phyloP scores from a whole-genome alignment of 2,888 invertebrate species.

The Ochropleura leucogaster region DNA sequence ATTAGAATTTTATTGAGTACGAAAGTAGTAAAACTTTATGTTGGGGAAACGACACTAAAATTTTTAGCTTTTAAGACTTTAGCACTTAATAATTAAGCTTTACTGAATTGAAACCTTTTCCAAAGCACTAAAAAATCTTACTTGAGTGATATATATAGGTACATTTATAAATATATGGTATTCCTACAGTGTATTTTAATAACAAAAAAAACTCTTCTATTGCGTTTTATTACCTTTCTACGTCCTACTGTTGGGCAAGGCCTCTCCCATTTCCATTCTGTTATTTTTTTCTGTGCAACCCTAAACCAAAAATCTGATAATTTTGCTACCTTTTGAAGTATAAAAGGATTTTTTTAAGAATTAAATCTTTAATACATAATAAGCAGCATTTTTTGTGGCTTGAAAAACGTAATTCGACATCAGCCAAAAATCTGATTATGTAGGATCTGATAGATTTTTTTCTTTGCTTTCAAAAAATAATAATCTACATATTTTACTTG shows the following conservation, averaged over 20 bases:
- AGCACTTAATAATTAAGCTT: constrained; percentile 17
- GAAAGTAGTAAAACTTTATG: constrained; percentile 40
- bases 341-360: background rate
- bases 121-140: background rate
- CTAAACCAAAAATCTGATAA: no score
- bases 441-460: background rate
- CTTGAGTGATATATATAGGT: no score
- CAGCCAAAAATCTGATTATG: background rate
- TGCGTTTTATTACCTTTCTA: no score
- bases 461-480: no score
- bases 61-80: constrained; percentile 41
- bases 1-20: constrained; percentile 39
- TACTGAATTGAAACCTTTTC: constrained; percentile 6
- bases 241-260: no score
- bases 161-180: background rate
- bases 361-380: background rate
- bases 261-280: no score
- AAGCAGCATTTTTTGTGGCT: background rate
- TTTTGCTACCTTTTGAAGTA: no score
- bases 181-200: background rate
- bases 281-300: no score
- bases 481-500: background rate
- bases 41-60: constrained; percentile 5
- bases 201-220: no score
- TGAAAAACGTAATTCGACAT: background rate